phyloP scores from a whole-genome alignment of 2,113 vertebrate species.

The Microtus montanus region DNA sequence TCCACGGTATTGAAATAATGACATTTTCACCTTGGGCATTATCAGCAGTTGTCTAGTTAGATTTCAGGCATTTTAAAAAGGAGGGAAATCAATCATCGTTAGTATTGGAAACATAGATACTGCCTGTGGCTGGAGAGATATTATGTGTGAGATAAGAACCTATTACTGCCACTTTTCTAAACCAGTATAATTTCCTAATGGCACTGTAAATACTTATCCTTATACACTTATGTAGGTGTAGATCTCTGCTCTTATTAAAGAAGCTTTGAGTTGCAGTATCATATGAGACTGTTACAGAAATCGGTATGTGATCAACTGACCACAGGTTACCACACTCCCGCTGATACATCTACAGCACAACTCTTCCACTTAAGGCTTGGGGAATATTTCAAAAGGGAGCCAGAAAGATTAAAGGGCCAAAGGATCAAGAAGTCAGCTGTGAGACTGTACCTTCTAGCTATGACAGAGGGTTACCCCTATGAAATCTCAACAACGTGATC shows the following conservation, averaged over 20 bases:
- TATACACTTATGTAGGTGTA: background rate
- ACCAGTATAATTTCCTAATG: background rate
- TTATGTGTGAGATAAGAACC: background rate
- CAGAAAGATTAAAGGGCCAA: background rate
- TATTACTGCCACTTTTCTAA: background rate
- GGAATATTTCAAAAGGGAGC: background rate
- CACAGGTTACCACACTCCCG: background rate
- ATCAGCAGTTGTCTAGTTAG: background rate
- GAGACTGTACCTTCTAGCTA: background rate
- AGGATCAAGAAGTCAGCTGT: background rate
- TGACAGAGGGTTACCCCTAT: background rate
- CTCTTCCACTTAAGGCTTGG: background rate
- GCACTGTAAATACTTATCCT: background rate
- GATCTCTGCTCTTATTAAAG: background rate
- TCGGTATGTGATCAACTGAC: background rate
- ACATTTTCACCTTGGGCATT: background rate
- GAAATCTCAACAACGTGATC: background rate
- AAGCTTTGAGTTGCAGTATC: background rate
- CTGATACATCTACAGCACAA: background rate
- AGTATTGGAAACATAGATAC: background rate
- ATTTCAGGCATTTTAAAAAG: background rate
- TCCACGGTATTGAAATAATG: background rate
- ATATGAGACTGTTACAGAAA: background rate
- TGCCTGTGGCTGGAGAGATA: background rate
- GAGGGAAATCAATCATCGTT: background rate